A percentile compares a stretch with the other conserved stretches of the same genome.
Evolutionary conservation across 35 echinoderm and acorn worm species (phyloP).

Genomic region (Holothuria glaberrima): DNA sequence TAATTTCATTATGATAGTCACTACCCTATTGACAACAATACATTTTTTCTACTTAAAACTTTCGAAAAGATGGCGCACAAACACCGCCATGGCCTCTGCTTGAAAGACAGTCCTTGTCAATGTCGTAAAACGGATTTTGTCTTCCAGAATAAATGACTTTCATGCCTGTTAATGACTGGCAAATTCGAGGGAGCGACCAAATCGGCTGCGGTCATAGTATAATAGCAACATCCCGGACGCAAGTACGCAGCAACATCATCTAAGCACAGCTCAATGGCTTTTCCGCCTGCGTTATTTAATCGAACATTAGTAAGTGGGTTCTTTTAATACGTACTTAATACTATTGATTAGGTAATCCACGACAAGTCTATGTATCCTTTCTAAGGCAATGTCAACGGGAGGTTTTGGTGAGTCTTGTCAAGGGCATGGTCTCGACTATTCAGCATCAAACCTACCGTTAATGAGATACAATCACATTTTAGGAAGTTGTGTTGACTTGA

Average conservation of each 20-base stretch:
- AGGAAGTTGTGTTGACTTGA: no score
- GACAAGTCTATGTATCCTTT: neutral
- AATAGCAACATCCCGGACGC: neutral
- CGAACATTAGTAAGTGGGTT: neutral
- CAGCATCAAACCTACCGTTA: neutral
- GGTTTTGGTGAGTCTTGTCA: neutral
- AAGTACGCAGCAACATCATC: neutral
- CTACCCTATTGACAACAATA: neutral
- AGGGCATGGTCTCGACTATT: neutral
- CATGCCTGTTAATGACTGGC: neutral
- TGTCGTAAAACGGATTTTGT: neutral
- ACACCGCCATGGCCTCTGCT: neutral
- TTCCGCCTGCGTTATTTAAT: neutral
- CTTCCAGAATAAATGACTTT: neutral
- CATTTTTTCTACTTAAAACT: constrained; percentile 4
- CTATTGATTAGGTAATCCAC: neutral
- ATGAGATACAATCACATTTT: no score
- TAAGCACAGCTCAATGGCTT: constrained; percentile 4
- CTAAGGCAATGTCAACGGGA: neutral
- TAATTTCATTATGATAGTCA: no score
- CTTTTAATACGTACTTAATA: neutral
- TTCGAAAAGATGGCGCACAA: neutral
- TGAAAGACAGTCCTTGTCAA: constrained; percentile 1
- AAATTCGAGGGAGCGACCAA: neutral
- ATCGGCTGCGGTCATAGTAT: neutral